Percentiles rank a stretch among this genome's conserved stretches.
These are phyloP conservation scores for Melierax canorus DNA, from an alignment of 2,113 vertebrate genomes.

Conservation along the genomic window DNA sequence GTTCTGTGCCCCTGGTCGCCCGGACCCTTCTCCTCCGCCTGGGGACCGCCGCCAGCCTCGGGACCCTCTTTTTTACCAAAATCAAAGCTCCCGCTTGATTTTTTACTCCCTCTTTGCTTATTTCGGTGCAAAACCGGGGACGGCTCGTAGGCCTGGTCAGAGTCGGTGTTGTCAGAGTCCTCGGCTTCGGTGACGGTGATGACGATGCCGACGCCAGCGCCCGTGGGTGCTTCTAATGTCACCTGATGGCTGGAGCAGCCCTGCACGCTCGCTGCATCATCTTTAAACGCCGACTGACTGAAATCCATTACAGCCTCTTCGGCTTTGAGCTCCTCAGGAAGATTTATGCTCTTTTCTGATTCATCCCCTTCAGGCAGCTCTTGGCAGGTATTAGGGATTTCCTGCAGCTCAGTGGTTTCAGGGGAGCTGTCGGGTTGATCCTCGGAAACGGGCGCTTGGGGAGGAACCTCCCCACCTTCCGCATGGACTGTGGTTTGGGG, in stretches of 20 bases:
- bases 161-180: constrained; percentile 69
- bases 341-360: background rate
- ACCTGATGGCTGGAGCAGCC: background rate
- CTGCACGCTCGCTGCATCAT: background rate
- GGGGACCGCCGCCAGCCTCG: fast-evolving
- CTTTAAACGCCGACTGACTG: background rate
- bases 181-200: constrained; percentile 76
- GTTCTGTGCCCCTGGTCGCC: constrained; percentile 60
- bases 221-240: constrained; percentile 22
- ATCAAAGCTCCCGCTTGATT: background rate
- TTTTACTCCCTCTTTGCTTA: constrained; percentile 69
- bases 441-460: fast-evolving
- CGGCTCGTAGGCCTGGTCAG: constrained; percentile 62
- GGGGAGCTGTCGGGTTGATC: background rate
- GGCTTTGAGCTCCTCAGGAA: background rate
- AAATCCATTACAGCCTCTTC: background rate
- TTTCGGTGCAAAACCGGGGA: constrained; percentile 64
- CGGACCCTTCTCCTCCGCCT: background rate
- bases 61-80: background rate
- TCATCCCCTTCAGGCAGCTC: background rate
- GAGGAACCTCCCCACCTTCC: background rate
- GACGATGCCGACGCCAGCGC: constrained; percentile 41
- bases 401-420: background rate
- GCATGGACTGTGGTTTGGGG: background rate
- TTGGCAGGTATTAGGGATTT: background rate